phyloP scores from a whole-genome alignment of 2,888 invertebrate species.

The Campaea margaritaria region DNA sequence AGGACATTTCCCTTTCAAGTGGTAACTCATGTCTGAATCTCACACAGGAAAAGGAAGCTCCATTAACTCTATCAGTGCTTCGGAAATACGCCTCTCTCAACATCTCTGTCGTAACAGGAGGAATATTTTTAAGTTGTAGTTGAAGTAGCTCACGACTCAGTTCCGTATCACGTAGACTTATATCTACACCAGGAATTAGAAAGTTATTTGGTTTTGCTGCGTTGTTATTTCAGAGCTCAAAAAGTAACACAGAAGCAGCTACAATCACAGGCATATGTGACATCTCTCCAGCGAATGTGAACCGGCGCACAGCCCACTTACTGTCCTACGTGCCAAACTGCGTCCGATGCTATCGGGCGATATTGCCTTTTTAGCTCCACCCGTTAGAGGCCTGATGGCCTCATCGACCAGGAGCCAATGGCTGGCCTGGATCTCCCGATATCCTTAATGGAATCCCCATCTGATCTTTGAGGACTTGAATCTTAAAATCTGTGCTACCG shows the following conservation, averaged over 20 bases:
- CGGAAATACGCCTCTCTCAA: no score
- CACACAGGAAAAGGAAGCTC: no score
- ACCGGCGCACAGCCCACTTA: constrained; percentile 15
- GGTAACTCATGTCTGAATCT: no score
- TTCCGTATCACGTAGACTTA: no score
- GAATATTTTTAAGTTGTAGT: no score
- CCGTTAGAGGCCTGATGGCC: constrained; percentile 46
- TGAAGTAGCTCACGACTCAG: no score
- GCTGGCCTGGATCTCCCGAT: constrained; percentile 18
- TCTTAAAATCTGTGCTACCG: constrained; percentile 2
- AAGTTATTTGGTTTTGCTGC: no score
- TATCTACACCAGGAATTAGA: no score
- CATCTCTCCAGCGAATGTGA: constrained; percentile 1
- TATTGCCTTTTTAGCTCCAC: constrained; percentile 60
- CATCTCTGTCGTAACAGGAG: no score
- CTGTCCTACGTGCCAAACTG: constrained; percentile 48
- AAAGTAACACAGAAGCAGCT: background rate
- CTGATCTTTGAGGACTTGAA: constrained; percentile 12
- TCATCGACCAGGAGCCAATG: constrained; percentile 26
- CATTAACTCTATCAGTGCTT: no score
- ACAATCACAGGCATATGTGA: constrained; percentile 1
- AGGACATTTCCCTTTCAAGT: no score
- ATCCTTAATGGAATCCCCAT: constrained; percentile 18
- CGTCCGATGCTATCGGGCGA: constrained; percentile 58
- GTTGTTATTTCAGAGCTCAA: no score